Conservation (phyloP, 2,888 invertebrate genomes). For the Dasypogon diadema region DNA sequence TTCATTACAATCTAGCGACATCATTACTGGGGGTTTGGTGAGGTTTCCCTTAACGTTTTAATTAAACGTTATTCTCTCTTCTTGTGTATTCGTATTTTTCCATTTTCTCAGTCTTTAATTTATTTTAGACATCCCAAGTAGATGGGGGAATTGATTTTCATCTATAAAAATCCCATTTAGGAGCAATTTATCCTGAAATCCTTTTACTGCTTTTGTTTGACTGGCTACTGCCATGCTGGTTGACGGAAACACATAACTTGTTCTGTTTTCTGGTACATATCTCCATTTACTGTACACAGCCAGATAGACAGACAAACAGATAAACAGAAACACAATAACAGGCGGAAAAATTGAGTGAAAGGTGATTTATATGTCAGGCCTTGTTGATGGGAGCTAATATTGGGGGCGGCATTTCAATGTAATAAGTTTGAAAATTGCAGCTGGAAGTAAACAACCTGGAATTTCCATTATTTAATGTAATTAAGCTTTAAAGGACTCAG, state of each 20-base stretch:
- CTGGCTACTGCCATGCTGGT: background rate
- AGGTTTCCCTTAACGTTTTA: no score
- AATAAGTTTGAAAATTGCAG: no score
- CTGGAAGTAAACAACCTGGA: no score
- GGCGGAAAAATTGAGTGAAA: constrained; percentile 4
- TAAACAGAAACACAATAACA: background rate
- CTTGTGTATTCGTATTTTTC: background rate
- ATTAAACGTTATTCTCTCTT: background rate
- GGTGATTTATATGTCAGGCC: constrained; percentile 14
- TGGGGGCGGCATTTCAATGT: constrained; percentile 7
- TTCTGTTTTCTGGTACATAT: constrained; percentile 22
- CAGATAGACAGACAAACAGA: constrained; percentile 23
- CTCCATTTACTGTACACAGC: constrained; percentile 15
- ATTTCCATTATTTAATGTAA: no score
- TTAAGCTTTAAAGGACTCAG: no score
- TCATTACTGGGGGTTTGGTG: no score
- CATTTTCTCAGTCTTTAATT: background rate
- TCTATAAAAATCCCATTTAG: constrained; percentile 45
- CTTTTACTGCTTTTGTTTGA: background rate
- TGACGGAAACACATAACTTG: constrained; percentile 13
- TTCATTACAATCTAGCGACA: no score
- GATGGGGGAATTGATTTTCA: constrained; percentile 38
- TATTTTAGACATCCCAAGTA: constrained; percentile 9
- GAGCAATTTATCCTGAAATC: constrained; percentile 38
- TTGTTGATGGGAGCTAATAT: background rate